phyloP scores from a whole-genome alignment of 2,113 vertebrate species.

The Turnix velox region DNA sequence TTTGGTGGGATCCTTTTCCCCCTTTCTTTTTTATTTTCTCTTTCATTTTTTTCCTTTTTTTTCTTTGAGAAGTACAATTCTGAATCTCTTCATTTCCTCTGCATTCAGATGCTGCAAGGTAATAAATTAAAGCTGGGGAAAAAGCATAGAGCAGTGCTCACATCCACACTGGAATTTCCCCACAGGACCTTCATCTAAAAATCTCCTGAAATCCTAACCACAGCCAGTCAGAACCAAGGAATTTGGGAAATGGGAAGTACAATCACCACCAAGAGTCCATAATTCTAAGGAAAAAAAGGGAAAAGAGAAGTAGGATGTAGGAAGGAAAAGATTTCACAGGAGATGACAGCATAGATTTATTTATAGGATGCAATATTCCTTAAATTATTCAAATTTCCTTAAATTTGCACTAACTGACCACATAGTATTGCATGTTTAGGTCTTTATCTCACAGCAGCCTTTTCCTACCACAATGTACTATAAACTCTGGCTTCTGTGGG shows the following conservation, averaged over 20 bases:
- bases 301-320: neutral
- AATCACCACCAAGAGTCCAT: neutral
- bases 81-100: slow-evolving; percentile 57
- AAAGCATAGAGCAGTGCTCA: neutral
- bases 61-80: neutral
- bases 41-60: neutral
- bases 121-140: slow-evolving; percentile 10
- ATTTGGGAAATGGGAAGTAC: neutral
- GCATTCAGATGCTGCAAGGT: slow-evolving; percentile 8
- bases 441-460: neutral
- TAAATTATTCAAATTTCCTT: too few relatives aligned
- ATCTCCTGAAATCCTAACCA: neutral
- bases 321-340: neutral
- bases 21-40: neutral
- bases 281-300: neutral
- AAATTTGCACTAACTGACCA: neutral
- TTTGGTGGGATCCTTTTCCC: slow-evolving; percentile 44
- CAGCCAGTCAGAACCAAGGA: neutral
- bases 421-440: neutral
- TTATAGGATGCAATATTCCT: neutral
- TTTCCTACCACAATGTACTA: neutral
- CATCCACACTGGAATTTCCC: neutral
- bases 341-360: neutral
- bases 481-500: neutral
- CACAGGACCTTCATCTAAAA: neutral